These are phyloP conservation scores for Lasioglossum leucozonium DNA, from an alignment of 2,888 invertebrate species.

Conservation along the genomic window DNA sequence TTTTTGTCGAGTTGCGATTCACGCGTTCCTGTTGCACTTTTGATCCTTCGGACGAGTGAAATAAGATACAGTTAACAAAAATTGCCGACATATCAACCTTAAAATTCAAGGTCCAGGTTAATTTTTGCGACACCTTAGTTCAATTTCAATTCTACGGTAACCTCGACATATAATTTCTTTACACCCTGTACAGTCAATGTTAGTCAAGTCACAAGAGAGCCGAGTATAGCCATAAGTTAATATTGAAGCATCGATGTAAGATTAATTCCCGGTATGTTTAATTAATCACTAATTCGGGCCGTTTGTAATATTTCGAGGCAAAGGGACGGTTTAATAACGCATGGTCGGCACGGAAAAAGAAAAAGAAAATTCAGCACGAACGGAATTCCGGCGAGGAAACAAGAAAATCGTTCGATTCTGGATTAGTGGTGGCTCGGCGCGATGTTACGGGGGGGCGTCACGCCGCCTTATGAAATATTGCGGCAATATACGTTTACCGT, in stretches of 20 bases:
- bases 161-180: no score
- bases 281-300: neutral
- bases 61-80: no score
- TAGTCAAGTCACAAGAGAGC: no score
- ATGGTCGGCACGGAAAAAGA: neutral
- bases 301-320: neutral
- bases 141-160: no score
- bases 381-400: slow-evolving; percentile 65
- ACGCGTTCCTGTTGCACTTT: no score
- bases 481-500: slow-evolving; percentile 80
- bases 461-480: slow-evolving; percentile 79
- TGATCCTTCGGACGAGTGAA: no score
- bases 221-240: neutral
- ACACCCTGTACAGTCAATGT: no score
- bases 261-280: neutral
- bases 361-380: slow-evolving; percentile 59
- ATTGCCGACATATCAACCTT: no score
- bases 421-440: slow-evolving; percentile 52
- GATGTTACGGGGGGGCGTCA: slow-evolving; percentile 79
- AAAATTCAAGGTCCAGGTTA: no score
- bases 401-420: slow-evolving; percentile 51
- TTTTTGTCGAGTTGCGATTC: no score
- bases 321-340: slow-evolving; percentile 11
- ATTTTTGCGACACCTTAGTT: no score
- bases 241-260: neutral